Conservation (phyloP, 2,888 invertebrate genomes). For the Brassicogethes aeneus region DNA sequence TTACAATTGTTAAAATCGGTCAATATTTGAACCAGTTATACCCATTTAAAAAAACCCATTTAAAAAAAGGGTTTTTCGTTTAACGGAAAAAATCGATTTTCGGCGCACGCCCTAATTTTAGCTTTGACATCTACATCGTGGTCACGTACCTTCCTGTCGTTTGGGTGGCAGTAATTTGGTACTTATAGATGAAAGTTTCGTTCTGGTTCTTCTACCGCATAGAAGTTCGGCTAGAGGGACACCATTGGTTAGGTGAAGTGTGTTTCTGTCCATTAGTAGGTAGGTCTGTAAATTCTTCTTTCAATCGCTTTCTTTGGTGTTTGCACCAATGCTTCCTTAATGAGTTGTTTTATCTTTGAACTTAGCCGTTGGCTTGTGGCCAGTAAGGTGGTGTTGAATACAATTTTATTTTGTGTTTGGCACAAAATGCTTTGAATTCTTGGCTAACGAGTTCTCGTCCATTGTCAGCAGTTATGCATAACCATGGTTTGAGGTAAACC, state of each 20-base stretch:
- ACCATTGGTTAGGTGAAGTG: slow-evolving; percentile 22
- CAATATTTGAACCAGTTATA: too few species aligned
- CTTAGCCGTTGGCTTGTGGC: slow-evolving; percentile 18
- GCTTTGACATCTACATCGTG: neutral
- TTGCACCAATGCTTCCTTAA: too few species aligned
- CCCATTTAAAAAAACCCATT: too few species aligned
- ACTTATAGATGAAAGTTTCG: slow-evolving; percentile 15
- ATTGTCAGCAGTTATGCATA: slow-evolving; percentile 15
- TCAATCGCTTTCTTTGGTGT: slow-evolving; percentile 13
- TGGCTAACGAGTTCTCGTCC: slow-evolving; percentile 16
- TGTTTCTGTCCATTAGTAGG: slow-evolving; percentile 17
- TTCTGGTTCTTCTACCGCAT: slow-evolving; percentile 14
- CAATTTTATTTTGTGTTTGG: slow-evolving; percentile 2
- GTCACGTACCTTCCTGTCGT: too few species aligned
- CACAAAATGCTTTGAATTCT: slow-evolving; percentile 14
- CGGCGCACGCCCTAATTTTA: neutral
- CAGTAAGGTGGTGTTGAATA: slow-evolving; percentile 14
- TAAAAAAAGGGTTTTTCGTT: too few species aligned
- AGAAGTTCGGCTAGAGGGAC: slow-evolving; percentile 20
- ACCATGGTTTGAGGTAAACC: slow-evolving; percentile 17
- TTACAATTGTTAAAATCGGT: too few species aligned
- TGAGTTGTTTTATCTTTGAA: slow-evolving; percentile 18
- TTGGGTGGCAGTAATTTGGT: too few species aligned
- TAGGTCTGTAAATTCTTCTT: slow-evolving; percentile 15
- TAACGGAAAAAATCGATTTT: too few species aligned